Conservation (phyloP, 2,888 invertebrate species). For the Camponotus fellah region DNA sequence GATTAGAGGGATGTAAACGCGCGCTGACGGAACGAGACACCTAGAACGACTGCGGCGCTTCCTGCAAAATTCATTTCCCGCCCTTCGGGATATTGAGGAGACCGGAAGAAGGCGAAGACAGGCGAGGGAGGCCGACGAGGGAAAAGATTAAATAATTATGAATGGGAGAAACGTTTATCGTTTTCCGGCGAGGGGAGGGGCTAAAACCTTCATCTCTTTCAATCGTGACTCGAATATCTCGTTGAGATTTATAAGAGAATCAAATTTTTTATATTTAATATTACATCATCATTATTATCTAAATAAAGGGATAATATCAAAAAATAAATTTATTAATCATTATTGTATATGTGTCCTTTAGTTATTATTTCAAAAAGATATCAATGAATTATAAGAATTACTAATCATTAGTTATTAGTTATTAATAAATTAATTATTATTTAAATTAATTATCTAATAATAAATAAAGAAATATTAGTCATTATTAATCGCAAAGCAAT, state of each 20-base stretch:
- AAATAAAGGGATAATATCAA: background rate
- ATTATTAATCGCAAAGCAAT: background rate
- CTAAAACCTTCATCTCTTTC: background rate
- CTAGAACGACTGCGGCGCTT: conserved; percentile 31
- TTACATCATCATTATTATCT: conserved; percentile 1
- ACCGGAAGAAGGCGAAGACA: conserved; percentile 16
- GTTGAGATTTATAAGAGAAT: background rate
- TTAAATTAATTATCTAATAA: no score
- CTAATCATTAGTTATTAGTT: no score
- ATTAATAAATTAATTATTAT: no score
- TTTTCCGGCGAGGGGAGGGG: background rate
- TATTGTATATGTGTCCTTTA: no score
- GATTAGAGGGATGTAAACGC: background rate
- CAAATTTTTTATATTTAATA: background rate
- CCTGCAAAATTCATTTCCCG: conserved; percentile 55
- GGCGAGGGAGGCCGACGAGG: background rate
- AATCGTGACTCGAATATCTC: background rate
- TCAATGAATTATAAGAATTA: no score
- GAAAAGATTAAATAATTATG: conserved; percentile 52
- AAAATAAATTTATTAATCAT: background rate
- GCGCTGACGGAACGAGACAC: background rate
- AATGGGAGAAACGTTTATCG: conserved; percentile 27
- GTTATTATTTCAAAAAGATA: no score
- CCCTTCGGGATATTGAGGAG: conserved; percentile 38
- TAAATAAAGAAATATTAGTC: no score